These are phyloP conservation scores for Mormyrus lacerda DNA, from an alignment of 2,113 vertebrate species.

Conservation along the genomic window DNA sequence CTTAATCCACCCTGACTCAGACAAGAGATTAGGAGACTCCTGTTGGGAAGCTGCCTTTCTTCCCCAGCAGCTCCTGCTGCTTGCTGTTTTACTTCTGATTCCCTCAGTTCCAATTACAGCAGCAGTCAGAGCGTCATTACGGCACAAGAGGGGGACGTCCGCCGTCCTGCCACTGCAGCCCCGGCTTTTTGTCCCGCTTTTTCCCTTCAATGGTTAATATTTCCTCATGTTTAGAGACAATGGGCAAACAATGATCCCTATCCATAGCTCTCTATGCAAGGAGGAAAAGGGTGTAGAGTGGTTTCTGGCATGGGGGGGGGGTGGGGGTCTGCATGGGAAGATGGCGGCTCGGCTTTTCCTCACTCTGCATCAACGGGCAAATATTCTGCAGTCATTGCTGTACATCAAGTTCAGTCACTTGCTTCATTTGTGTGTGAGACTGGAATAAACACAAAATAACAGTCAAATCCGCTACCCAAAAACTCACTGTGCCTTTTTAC, in stretches of 20 bases:
- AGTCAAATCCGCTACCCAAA: background rate
- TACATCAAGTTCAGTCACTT: background rate
- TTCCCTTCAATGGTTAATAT: background rate
- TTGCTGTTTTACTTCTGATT: conserved; percentile 30
- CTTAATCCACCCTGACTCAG: conserved; percentile 44
- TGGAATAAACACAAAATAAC: background rate
- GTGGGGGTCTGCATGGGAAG: background rate
- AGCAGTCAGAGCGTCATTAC: background rate
- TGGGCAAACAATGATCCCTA: background rate
- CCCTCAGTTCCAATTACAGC: conserved; percentile 33
- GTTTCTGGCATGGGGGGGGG: background rate
- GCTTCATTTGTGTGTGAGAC: background rate
- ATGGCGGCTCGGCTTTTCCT: background rate
- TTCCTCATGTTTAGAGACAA: background rate
- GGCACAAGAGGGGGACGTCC: background rate
- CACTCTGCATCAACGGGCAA: background rate
- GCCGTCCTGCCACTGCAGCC: background rate
- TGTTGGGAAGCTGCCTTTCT: conserved; percentile 32
- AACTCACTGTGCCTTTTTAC: background rate
- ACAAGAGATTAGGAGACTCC: conserved; percentile 46
- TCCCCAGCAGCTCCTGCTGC: conserved; percentile 39
- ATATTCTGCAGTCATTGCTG: background rate
- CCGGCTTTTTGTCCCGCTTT: background rate
- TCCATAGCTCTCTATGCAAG: background rate
- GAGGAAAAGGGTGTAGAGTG: background rate